Percentiles rank a stretch among this genome's conserved stretches.
phyloP scores from a whole-genome alignment of 2,797 vertebrate genomes.

The Lepidocolaptes lacrymiger region DNA sequence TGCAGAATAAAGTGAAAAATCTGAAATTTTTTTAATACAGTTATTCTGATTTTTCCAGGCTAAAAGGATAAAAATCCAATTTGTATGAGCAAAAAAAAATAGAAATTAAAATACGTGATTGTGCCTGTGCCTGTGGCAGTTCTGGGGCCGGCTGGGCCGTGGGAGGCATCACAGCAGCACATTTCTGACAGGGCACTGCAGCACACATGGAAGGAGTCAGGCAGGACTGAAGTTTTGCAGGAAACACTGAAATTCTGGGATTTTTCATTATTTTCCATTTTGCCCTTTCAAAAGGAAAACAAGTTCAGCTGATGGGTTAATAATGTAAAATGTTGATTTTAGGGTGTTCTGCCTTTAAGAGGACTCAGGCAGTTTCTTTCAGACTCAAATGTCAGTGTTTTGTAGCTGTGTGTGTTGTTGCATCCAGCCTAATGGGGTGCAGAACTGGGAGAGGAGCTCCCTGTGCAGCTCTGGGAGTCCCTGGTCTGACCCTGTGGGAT shows the following conservation, averaged over 20 bases:
- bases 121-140: neutral
- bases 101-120: fast-evolving
- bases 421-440: fast-evolving
- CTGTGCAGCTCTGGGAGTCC: fast-evolving
- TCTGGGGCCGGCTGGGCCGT: neutral
- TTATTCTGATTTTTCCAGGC: neutral
- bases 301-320: neutral
- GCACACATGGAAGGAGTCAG: neutral
- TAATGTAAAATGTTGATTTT: neutral
- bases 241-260: neutral
- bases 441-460: neutral
- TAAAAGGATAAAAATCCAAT: neutral
- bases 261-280: neutral
- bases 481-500: neutral
- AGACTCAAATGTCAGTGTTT: neutral
- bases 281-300: neutral
- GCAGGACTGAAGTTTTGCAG: neutral
- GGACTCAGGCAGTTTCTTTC: neutral
- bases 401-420: fast-evolving
- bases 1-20: neutral
- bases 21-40: neutral
- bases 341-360: neutral
- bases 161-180: neutral
- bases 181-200: neutral
- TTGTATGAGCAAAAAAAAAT: neutral